phyloP scores from a whole-genome alignment of 2,113 vertebrate species.

The Pelvicachromis taeniatus region DNA sequence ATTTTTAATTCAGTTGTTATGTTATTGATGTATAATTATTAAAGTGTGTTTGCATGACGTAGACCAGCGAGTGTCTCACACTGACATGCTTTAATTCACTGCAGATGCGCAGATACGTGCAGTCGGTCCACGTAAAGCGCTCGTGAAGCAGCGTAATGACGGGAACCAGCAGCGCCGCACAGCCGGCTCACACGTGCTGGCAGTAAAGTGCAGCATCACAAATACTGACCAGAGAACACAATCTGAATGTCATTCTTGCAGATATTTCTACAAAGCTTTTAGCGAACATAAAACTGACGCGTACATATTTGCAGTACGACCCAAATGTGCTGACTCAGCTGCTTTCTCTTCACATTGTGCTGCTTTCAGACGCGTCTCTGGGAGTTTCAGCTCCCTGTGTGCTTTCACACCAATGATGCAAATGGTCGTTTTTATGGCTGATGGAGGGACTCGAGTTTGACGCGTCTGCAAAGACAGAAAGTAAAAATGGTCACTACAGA shows the following conservation, averaged over 20 bases:
- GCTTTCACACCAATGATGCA: background rate
- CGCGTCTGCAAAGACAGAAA: fast-evolving
- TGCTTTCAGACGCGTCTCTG: fast-evolving
- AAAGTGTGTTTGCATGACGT: background rate
- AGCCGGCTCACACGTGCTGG: background rate
- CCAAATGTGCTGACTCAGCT: background rate
- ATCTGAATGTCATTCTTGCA: background rate
- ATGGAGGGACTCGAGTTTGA: background rate
- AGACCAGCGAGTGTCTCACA: background rate
- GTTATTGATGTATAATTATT: background rate
- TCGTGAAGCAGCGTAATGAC: background rate
- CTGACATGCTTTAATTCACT: background rate
- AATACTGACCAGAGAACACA: background rate
- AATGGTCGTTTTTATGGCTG: background rate
- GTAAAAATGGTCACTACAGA: background rate
- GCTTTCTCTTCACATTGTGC: background rate
- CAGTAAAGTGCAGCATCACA: too few relatives aligned
- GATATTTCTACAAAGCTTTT: background rate
- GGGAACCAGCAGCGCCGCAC: background rate
- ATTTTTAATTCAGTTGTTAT: background rate
- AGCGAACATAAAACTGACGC: background rate
- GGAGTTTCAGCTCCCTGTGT: background rate
- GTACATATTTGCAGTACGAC: fast-evolving
- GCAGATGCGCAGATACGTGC: background rate
- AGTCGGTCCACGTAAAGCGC: background rate